Evolutionary conservation across 92 coral and sea anemone genomes (phyloP), one percentile per base, ranked within the genome.

Genomic region (Chrysogorgia sp.): DNA sequence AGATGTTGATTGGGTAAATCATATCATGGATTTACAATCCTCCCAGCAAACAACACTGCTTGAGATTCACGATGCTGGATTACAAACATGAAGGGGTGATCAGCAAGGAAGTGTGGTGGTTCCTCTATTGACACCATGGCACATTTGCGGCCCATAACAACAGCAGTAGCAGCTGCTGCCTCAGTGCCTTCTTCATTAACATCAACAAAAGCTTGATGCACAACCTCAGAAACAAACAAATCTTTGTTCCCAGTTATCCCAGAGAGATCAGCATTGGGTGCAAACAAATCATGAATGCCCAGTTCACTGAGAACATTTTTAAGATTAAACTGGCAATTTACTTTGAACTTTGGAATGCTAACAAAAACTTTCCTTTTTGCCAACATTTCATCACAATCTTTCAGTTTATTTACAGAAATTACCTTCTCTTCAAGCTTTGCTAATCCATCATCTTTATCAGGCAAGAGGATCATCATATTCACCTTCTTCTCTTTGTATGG

Each of bases 151-250:
- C 43, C 43, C 70, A 87, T 45, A 1, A 75, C 61, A 5, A 88
- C 82, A 5, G 96, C 96, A 0, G 97, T 74, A 3, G 96, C 90
- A 77, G 96, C 98, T 0, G 96, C 96, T 7, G 98, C 93, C 58
- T 93, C 98, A 32, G 98, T 91, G 7, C 98, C 96, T 57, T 93
- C 84, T 64, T 93, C 93, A 61, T 89, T 89, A 5, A 93, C 96
- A 52, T 93, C 98, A 41, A 93, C 93, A 82, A 91, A 93, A 10
- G 98, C 93, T 82, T 93, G 87, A 83, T 93, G 98, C 52, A 88
- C 67, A 15, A 88, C 91, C 10, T 84, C 79, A 20, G 98, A 86
- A 30, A 93, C 93, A 74, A 48, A 72, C 25, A 72, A 37, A 10
- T 53, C 79, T 32, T 50, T 53, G 24, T 22, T 33, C 1, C 66